These are phyloP conservation scores for Danio albolineatus DNA, from an alignment of 2,797 vertebrate genomes.

Conservation along the genomic window DNA sequence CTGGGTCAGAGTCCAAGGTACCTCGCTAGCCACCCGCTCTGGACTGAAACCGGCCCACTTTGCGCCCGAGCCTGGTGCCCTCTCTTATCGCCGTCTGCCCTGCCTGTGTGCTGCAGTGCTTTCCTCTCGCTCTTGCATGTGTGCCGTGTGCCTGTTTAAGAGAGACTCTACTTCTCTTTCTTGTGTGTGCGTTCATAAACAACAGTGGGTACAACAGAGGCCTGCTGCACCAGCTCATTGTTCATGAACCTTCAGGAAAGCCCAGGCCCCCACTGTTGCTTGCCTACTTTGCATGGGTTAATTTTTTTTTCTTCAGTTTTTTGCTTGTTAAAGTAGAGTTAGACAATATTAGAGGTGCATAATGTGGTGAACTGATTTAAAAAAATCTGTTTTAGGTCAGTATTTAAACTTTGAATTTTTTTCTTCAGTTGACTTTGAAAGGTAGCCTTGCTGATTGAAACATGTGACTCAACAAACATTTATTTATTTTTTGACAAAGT, in stretches of 20 bases:
- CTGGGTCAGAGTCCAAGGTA: slow-evolving; percentile 95
- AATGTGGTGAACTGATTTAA: slow-evolving; percentile 24
- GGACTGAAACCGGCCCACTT: slow-evolving; percentile 70
- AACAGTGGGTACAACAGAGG: slow-evolving; percentile 66
- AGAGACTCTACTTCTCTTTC: slow-evolving; percentile 47
- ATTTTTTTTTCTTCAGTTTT: slow-evolving; percentile 60
- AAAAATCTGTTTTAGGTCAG: neutral
- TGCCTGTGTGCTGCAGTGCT: slow-evolving; percentile 58
- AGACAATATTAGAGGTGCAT: slow-evolving; percentile 56
- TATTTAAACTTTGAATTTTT: slow-evolving; percentile 19
- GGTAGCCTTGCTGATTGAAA: slow-evolving; percentile 48
- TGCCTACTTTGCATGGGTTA: slow-evolving; percentile 75
- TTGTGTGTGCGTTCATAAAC: slow-evolving; percentile 65
- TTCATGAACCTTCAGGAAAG: slow-evolving; percentile 14
- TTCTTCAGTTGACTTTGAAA: slow-evolving; percentile 57
- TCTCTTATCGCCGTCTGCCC: slow-evolving; percentile 41
- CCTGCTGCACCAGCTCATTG: neutral
- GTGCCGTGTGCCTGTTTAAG: slow-evolving; percentile 69
- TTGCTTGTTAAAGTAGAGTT: slow-evolving; percentile 52
- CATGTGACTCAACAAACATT: neutral
- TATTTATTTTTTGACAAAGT: neutral
- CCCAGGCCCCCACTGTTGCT: slow-evolving; percentile 71
- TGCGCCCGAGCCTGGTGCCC: slow-evolving; percentile 68
- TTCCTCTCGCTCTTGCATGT: slow-evolving; percentile 77
- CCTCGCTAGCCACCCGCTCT: slow-evolving; percentile 77